These are phyloP conservation scores for Miniopterus natalensis DNA, from an alignment of 2,113 vertebrate genomes.

Conservation along the genomic window DNA sequence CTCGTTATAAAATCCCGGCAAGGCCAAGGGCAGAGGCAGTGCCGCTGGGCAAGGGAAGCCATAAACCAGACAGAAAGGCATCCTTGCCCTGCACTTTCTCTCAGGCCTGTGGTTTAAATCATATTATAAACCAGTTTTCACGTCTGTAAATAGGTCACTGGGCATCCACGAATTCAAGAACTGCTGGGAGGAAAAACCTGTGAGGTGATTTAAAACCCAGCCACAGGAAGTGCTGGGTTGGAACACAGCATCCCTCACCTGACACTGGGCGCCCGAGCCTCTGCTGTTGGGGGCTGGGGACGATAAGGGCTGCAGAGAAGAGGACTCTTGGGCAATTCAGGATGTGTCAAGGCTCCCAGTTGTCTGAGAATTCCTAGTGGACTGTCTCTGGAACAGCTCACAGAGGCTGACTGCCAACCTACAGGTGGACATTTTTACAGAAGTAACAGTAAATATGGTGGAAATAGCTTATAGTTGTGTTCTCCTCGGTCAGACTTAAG, in stretches of 20 bases:
- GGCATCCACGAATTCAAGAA: not conserved
- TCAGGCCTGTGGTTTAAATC: not conserved
- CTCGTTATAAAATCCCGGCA: not conserved
- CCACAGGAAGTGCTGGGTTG: not conserved
- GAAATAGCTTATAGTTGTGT: not conserved
- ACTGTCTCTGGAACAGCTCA: not conserved
- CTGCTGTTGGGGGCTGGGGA: not conserved
- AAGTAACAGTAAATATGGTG: not conserved
- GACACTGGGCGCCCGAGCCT: not conserved
- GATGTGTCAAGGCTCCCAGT: not conserved
- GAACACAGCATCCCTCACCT: rapidly evolving
- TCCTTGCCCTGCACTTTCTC: not conserved
- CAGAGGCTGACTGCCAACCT: not conserved
- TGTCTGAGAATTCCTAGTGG: not conserved
- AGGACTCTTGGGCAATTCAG: not conserved
- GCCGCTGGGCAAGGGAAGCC: not conserved
- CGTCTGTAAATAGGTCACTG: not conserved
- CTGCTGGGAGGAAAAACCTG: not conserved
- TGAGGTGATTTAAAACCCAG: not conserved
- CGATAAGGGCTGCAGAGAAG: no score
- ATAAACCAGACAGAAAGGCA: not conserved
- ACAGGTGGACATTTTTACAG: not conserved
- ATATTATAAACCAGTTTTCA: not conserved
- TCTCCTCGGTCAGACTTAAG: not conserved
- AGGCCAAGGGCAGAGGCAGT: not conserved